Percentiles rank a stretch among this genome's conserved stretches.
Conservation (phyloP, 2,888 invertebrate genomes). For the Synanthedon vespiformis region DNA sequence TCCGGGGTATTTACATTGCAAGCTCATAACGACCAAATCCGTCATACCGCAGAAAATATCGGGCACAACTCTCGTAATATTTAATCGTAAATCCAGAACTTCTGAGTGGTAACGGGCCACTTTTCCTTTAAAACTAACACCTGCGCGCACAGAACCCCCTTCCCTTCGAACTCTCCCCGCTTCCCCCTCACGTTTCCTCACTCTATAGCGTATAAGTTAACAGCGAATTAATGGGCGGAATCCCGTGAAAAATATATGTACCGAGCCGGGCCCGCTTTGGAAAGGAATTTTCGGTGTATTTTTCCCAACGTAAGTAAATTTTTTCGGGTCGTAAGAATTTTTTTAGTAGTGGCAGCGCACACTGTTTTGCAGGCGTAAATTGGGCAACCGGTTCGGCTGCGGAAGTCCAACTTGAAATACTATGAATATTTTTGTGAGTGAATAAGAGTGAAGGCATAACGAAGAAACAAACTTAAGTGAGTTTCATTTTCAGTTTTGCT, state of each 20-base stretch:
- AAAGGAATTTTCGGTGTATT: neutral
- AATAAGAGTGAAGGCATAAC: too few species aligned
- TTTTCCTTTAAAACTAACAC: slow-evolving; percentile 4
- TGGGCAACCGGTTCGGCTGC: too few species aligned
- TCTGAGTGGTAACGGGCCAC: slow-evolving; percentile 6
- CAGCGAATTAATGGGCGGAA: slow-evolving; percentile 15
- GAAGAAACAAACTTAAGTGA: too few species aligned
- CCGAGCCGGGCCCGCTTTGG: slow-evolving; percentile 4
- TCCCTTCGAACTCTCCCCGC: neutral
- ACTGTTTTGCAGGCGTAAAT: too few species aligned
- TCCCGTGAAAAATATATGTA: slow-evolving; percentile 19
- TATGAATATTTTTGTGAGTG: too few species aligned
- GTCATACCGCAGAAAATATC: neutral
- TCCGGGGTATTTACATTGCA: neutral
- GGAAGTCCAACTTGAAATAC: too few species aligned
- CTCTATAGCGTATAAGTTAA: slow-evolving; percentile 10
- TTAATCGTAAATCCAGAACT: slow-evolving; percentile 9
- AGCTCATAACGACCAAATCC: neutral
- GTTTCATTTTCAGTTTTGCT: too few species aligned
- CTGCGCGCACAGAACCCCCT: neutral
- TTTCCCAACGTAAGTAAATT: slow-evolving; percentile 7
- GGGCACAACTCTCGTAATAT: neutral
- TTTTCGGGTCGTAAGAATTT: neutral
- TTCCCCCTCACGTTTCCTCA: neutral
- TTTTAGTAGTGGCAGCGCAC: too few species aligned